phyloP scores from a whole-genome alignment of 2,113 vertebrate genomes.

The Todiramphus chloris region DNA sequence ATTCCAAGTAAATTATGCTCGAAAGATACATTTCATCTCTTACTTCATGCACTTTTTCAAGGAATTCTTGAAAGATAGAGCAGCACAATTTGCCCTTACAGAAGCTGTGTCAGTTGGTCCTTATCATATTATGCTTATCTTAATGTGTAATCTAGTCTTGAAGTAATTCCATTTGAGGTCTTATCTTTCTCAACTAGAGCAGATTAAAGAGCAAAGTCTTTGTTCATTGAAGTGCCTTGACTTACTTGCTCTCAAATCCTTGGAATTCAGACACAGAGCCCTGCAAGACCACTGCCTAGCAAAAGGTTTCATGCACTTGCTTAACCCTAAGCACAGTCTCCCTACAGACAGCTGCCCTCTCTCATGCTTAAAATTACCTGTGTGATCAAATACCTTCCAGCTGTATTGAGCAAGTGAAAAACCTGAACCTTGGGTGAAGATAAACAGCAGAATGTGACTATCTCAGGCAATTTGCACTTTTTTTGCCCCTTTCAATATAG shows the following conservation, averaged over 20 bases:
- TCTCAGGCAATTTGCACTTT: neutral
- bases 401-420: neutral
- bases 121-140: slow-evolving; percentile 56
- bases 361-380: neutral
- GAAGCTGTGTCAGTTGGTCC: slow-evolving; percentile 38
- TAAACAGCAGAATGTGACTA: neutral
- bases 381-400: neutral
- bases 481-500: neutral
- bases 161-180: slow-evolving; percentile 55
- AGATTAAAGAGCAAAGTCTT: slow-evolving; percentile 62
- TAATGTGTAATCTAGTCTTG: slow-evolving; percentile 64
- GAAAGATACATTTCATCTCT: neutral
- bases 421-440: neutral
- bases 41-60: neutral
- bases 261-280: slow-evolving; percentile 35
- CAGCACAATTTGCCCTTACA: slow-evolving; percentile 29
- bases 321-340: neutral
- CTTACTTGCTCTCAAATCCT: slow-evolving; percentile 44
- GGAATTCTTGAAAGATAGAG: slow-evolving; percentile 14
- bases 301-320: slow-evolving; percentile 8
- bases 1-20: neutral
- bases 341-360: neutral
- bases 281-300: neutral
- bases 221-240: slow-evolving; percentile 45
- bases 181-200: slow-evolving; percentile 52